Percentiles rank a stretch among this genome's conserved stretches.
Conservation (phyloP, 1,140 invertebrate species). For the Trichogramma pretiosum region DNA sequence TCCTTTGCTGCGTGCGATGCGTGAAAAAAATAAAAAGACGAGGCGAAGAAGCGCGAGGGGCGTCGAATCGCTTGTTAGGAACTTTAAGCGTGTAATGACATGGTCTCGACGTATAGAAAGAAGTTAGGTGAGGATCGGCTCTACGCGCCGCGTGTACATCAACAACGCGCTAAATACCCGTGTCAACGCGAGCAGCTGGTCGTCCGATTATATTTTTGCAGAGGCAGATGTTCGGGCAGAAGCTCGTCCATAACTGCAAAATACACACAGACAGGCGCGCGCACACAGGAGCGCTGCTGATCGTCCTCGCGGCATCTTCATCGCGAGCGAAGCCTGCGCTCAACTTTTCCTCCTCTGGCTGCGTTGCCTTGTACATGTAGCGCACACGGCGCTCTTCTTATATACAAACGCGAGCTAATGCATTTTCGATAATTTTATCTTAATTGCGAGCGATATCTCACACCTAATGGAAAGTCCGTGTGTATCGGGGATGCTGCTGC, state of each 20-base stretch:
- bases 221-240: conserved; percentile 12
- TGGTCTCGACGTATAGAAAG: background rate
- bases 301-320: background rate
- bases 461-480: conserved; percentile 12
- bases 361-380: background rate
- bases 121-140: too few species aligned
- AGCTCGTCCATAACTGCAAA: too few species aligned
- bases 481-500: too few species aligned
- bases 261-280: conserved; percentile 3
- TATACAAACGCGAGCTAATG: conserved; percentile 10
- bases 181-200: too few species aligned
- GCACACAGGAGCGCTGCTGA: conserved; percentile 4
- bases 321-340: too few species aligned
- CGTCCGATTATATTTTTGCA: conserved; percentile 6
- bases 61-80: conserved; percentile 8
- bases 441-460: conserved; percentile 13
- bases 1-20: too few species aligned
- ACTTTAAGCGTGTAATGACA: conserved; percentile 8
- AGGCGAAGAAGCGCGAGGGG: too few species aligned
- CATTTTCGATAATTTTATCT: conserved; percentile 21
- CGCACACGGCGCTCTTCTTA: background rate
- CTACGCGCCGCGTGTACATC: too few species aligned
- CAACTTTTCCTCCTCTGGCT: background rate
- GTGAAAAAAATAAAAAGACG: too few species aligned
- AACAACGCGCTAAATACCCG: too few species aligned